These are phyloP conservation scores for Nemapogon koenigi DNA, from an alignment of 2,888 invertebrate species.

Conservation along the genomic window DNA sequence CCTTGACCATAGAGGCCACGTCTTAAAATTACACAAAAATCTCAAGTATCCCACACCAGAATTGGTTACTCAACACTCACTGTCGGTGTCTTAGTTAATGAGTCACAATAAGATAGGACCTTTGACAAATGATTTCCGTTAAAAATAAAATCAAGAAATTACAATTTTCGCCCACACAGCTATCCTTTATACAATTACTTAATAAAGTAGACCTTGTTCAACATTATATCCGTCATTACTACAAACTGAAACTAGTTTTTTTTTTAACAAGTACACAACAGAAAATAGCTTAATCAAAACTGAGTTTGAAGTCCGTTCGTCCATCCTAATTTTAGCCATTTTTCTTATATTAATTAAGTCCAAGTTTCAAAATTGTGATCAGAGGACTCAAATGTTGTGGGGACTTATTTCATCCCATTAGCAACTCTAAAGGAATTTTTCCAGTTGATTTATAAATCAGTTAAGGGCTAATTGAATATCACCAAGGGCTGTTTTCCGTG, in stretches of 20 bases:
- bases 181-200: neutral
- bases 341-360: conserved; percentile 10
- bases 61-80: no score
- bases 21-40: no score
- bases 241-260: neutral
- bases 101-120: neutral
- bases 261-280: neutral
- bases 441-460: conserved; percentile 7
- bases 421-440: conserved; percentile 6
- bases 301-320: conserved; percentile 13
- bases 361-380: neutral
- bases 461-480: conserved; percentile 8
- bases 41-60: no score
- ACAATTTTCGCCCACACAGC: no score
- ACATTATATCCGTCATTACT: neutral
- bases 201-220: neutral
- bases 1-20: no score
- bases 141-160: neutral
- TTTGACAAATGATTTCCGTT: neutral
- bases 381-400: neutral
- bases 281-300: neutral
- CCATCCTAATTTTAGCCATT: conserved; percentile 13
- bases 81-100: neutral
- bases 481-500: conserved; percentile 6
- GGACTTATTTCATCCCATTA: conserved; percentile 2